Evolutionary conservation across 2,797 vertebrate genomes (phyloP), one percentile per base, ranked within the genome.

Genomic region (Masticophis lateralis): DNA sequence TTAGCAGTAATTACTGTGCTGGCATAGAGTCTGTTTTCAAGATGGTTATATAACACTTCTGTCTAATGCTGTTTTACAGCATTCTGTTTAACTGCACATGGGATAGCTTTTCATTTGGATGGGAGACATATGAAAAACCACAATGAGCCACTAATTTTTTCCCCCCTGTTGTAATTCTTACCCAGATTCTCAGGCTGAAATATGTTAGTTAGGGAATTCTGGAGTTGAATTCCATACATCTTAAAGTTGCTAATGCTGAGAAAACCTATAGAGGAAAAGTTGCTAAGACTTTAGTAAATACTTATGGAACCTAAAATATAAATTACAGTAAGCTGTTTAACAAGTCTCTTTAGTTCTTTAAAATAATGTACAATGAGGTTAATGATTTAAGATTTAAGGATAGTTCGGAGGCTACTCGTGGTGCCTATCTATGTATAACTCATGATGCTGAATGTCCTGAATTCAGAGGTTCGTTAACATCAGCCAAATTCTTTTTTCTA

Each of bases 1-100:
- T 96, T 95, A 87, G 92, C 93, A 5, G 37, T 95, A 95, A 94
- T 87, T 95, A 93, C 94, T 94, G 92, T 95, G 94, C 91, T 91
- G 93, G 94, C 92, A 89, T 89, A 92, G 92, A 90, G 92, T 90
- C 20, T 5, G 5, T 87, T 95, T 94, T 90, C 18, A 60, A 95
- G 86, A 79, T 87, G 88, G 37, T 18, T 43, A 51, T 37, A 90
- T 91, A 56, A 51, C 90, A 91, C 43, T 47, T 37, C 37, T 95
- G 93, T 90, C 93, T 93, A 51, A 55, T 92, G 94, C 87, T 16
- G 14, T 37, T 55, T 61, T 89, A 94, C 92, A 96, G 63, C 91
- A 59, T 2, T 4, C 1, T 28, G 60, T 55, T 94, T 94, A 94
- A 43, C 92, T 94, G 83, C 92, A 57, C 89, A 10, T 51, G 87